A percentile compares a stretch with the other conserved stretches of the same genome.
Conservation (phyloP, 2,888 invertebrate genomes). For the Agriopis leucophaearia region DNA sequence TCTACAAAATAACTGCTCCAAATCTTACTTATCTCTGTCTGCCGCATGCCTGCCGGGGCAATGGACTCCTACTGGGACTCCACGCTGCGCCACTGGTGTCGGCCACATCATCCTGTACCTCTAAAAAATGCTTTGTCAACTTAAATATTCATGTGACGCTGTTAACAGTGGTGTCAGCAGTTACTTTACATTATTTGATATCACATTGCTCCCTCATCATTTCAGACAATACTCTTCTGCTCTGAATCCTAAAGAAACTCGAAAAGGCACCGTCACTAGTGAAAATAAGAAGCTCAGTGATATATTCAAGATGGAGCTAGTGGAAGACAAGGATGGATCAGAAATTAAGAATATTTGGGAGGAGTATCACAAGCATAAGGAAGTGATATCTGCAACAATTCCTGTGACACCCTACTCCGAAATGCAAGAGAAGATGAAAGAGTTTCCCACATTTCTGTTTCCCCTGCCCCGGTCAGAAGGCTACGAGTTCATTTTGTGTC, state of each 20-base stretch:
- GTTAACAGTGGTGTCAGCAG: too few species aligned
- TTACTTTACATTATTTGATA: too few species aligned
- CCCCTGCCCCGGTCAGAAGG: conserved; percentile 93
- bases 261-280: conserved; percentile 51
- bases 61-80: too few species aligned
- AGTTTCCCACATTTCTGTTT: conserved; percentile 91
- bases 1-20: neutral
- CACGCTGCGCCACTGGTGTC: too few species aligned
- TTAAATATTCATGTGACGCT: too few species aligned
- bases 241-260: conserved; percentile 87
- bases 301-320: conserved; percentile 92
- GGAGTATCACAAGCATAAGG: conserved; percentile 92
- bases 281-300: conserved; percentile 86
- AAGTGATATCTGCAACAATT: conserved; percentile 91
- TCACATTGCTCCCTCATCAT: conserved; percentile 23
- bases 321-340: conserved; percentile 89
- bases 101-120: too few species aligned
- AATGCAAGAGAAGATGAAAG: conserved; percentile 85
- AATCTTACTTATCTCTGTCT: too few species aligned
- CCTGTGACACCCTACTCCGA: conserved; percentile 86
- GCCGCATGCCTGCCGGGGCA: too few species aligned
- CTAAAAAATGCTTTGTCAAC: too few species aligned
- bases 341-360: conserved; percentile 93
- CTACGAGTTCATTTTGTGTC: conserved; percentile 94
- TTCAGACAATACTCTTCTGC: conserved; percentile 88